Conservation (phyloP, 2,113 vertebrate genomes). For the Heterotis niloticus region DNA sequence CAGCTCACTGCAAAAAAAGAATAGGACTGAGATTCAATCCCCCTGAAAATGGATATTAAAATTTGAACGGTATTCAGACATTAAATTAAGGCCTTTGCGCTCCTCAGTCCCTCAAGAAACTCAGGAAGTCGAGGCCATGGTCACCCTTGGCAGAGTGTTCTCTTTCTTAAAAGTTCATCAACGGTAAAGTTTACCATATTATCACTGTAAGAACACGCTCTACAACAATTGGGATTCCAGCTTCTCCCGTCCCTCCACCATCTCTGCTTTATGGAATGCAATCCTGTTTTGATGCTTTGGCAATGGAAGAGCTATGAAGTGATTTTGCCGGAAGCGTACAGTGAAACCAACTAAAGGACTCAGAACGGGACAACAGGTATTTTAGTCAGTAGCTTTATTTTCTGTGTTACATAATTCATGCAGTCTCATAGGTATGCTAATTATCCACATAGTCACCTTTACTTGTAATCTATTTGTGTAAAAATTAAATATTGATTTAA, state of each 20-base stretch:
- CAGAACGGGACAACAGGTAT: no score
- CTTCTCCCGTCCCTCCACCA: background rate
- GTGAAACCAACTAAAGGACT: no score
- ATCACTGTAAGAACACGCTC: no score
- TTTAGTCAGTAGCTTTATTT: background rate
- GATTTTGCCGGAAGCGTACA: no score
- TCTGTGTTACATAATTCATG: background rate
- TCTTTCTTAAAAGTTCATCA: background rate
- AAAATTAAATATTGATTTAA: no score
- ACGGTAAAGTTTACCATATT: no score
- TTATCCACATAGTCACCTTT: background rate
- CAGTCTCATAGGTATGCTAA: background rate
- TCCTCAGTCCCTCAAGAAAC: background rate
- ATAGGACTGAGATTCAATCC: slow-evolving; percentile 9
- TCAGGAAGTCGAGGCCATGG: background rate
- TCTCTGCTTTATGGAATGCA: background rate
- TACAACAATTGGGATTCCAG: no score
- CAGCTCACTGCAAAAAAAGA: slow-evolving; percentile 27
- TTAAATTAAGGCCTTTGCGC: slow-evolving; percentile 14
- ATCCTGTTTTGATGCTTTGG: no score
- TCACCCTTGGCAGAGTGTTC: background rate
- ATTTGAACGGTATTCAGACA: slow-evolving; percentile 2
- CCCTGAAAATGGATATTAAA: slow-evolving; percentile 15
- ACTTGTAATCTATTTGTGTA: no score
- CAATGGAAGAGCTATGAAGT: background rate